Base-by-base conservation (phyloP, 1,140 invertebrate genomes). In the Lethrus apterus region DNA sequence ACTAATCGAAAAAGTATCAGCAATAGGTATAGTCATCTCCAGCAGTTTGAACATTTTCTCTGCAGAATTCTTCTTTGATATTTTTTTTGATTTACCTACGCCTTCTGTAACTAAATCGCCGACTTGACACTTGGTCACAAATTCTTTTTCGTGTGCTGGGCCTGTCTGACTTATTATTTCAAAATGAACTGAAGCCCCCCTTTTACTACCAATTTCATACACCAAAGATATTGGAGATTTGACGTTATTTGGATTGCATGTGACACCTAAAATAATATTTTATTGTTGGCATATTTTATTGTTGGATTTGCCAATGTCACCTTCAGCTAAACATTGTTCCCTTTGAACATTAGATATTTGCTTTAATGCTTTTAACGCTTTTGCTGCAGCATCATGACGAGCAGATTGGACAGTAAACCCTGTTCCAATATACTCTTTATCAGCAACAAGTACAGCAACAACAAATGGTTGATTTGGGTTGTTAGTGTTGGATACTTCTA, bases 161-260 rank as follows among this genome's bases (percentile, higher is more conserved):
- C 58, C 58, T 14, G 34, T 33, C 43, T 60, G 55, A 17, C 51
- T 41, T 13, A 58, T 40, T 19, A 59, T 42, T 26, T 60, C 52
- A 53, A 58, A 63, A 31, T 51, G 36, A 7, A 60, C 20, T 20
- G 13, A n/a, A 10, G 57, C 33, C 29, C 52, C 51, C 36, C 47
- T 41, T 18, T 36, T 46, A 48, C 59, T 53, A 11, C 51, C 58
- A 4, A 38, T 33, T 41, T 63, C 60, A 44, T 63, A 47, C 7
- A 63, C 46, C 10, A 42, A 36, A 15, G 57, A 56, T 17, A 63
- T 48, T 20, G 60, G 57, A 0, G 58, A 60, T 51, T 60, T 63
- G 5, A 55, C 14, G 7, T 34, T 45, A 14, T 57, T 46, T 2
- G 10, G 29, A 33, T 44, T 32, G 21, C 31, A 32, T 18, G 30